Evolutionary conservation across 2,797 vertebrate species (phyloP), one percentile per base, ranked within the genome.

Genomic region (Poecilia velifera): DNA sequence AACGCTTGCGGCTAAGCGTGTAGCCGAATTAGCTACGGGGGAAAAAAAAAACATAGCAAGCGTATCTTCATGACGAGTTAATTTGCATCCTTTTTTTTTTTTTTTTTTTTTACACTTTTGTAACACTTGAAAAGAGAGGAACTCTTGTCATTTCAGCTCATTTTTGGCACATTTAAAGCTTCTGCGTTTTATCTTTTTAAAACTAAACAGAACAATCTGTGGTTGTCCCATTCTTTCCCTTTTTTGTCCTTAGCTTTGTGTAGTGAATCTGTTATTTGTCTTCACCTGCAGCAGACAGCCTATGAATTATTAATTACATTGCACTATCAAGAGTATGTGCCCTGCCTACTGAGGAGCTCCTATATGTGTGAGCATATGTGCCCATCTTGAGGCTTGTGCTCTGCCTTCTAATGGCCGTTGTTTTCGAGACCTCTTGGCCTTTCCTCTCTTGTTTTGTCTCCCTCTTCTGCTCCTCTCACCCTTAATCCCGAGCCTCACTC

Each of bases 281-380:
- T 76, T 90, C 86, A 92, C 92, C 91, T 94, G 84, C 88, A 88
- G 82, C 64, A 91, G 87, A 81, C 82, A 80, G 76, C 83, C 82
- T 80, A 91, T 94, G 87, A 93, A 94, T 93, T 93, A 94, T 95
- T 91, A 94, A 94, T 92, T 90, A 89, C 45, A 25, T 85, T 90
- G 88, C 88, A 79, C 86, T 84, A 90, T 90, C 82, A 88, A 77
- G 85, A 79, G 80, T 79, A 84, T 93, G 94, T 90, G 90, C 89
- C 82, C 53, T 28, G 90, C 88, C 64, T 93, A 55, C 89, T 82
- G 88, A 93, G 80, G 47, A 89, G 86, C 74, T 49, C 66, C 53
- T 79, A 76, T 82, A 64, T 78, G 77, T 84, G 85, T 78, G 82
- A 79, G 73, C 53, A 70, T 77, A 72, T 83, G 78, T 81, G 81